Conservation (phyloP, 2,113 vertebrate species). For the Gopherus flavomarginatus region DNA sequence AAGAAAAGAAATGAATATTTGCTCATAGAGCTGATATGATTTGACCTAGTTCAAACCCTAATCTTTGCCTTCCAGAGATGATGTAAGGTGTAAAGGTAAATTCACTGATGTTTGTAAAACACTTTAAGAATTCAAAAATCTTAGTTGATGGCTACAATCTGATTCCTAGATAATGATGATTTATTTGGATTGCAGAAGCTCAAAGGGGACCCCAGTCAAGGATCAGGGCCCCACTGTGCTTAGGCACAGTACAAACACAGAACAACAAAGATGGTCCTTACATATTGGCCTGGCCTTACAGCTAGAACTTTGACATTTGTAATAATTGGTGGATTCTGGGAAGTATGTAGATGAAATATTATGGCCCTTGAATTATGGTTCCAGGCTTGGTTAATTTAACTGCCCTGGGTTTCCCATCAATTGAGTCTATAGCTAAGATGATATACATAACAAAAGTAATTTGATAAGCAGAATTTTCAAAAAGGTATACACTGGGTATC, state of each 20-base stretch:
- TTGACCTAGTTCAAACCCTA: not conserved
- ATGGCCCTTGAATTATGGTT: not conserved
- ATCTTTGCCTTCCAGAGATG: not conserved
- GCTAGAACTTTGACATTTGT: not conserved
- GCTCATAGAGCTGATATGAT: not conserved
- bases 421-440: not conserved
- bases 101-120: not conserved
- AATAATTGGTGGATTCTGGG: not conserved
- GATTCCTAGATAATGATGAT: not conserved
- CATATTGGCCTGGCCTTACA: accelerated
- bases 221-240: not conserved
- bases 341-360: not conserved
- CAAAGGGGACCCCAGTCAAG: not conserved
- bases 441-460: not conserved
- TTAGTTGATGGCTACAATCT: not conserved
- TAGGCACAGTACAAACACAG: accelerated
- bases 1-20: not conserved
- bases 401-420: accelerated
- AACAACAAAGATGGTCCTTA: not conserved
- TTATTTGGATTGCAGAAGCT: not conserved
- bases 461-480: not conserved
- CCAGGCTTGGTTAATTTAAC: not conserved
- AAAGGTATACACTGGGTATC: not conserved
- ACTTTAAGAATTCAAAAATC: not conserved
- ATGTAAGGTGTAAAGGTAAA: not conserved